Percentiles rank a stretch among this genome's conserved stretches.
phyloP scores from a whole-genome alignment of 2,888 invertebrate species.

The Epistrophella euchroma region DNA sequence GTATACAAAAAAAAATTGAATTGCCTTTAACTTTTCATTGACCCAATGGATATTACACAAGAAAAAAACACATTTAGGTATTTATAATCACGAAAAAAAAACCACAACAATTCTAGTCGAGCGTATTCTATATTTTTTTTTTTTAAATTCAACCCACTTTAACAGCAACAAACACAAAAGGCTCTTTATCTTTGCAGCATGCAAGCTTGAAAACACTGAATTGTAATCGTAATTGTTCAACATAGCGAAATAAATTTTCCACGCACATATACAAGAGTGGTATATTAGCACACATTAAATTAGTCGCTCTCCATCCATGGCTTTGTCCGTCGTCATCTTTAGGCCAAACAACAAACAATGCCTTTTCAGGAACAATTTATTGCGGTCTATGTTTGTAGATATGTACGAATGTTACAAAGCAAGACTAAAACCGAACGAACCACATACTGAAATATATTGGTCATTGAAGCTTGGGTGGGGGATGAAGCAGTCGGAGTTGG shows the following conservation, averaged over 20 bases:
- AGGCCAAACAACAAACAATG: slow-evolving; percentile 57
- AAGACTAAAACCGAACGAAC: slow-evolving; percentile 42
- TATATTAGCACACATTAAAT: slow-evolving; percentile 38
- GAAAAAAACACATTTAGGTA: background rate
- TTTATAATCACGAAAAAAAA: slow-evolving; percentile 23
- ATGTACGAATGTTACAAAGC: slow-evolving; percentile 25
- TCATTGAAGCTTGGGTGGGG: slow-evolving; percentile 6
- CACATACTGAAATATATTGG: slow-evolving; percentile 51
- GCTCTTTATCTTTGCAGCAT: slow-evolving; percentile 25
- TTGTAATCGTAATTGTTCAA: slow-evolving; percentile 57
- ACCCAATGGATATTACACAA: no score
- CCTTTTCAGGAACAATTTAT: slow-evolving; percentile 64
- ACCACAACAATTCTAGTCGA: slow-evolving; percentile 26
- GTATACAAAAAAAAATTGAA: background rate
- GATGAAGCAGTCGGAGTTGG: slow-evolving; percentile 20
- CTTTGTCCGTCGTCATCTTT: slow-evolving; percentile 27
- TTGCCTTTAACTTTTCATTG: background rate
- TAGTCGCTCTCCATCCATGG: slow-evolving; percentile 13
- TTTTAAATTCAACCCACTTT: slow-evolving; percentile 38
- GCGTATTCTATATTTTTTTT: slow-evolving; percentile 6
- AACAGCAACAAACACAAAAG: slow-evolving; percentile 17
- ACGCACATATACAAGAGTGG: slow-evolving; percentile 41
- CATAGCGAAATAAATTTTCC: slow-evolving; percentile 49
- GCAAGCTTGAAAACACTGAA: slow-evolving; percentile 52
- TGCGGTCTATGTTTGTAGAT: slow-evolving; percentile 50